These are phyloP conservation scores for Paradoxurus hermaphroditus DNA, from an alignment of 2,113 vertebrate genomes.

Conservation along the genomic window DNA sequence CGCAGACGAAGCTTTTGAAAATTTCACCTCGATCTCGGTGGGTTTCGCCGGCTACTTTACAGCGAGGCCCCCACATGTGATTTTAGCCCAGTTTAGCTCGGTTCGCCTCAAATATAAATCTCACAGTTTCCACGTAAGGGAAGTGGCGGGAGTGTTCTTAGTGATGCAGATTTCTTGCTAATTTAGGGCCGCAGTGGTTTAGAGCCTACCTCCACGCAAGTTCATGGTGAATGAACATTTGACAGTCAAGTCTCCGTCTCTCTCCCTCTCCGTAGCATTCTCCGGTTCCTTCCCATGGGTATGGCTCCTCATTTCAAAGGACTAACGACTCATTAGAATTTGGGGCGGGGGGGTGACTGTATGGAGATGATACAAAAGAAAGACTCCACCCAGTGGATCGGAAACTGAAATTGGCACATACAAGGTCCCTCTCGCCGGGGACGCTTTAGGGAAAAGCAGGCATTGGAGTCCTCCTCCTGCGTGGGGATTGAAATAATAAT, in stretches of 20 bases:
- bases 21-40: conserved; percentile 62
- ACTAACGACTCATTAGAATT: not conserved
- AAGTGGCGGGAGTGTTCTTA: not conserved
- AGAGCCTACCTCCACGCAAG: not conserved
- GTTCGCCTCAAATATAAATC: conserved; percentile 70
- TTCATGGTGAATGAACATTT: conserved; percentile 50
- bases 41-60: conserved; percentile 77
- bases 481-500: not conserved
- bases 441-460: not conserved
- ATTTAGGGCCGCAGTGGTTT: conserved; percentile 51
- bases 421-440: not conserved
- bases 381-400: not conserved
- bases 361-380: not conserved
- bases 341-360: not conserved
- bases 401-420: not conserved
- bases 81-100: conserved; percentile 75
- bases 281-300: not conserved
- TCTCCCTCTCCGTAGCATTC: not conserved
- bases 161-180: conserved; percentile 54
- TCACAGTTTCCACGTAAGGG: conserved; percentile 52
- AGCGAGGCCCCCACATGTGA: conserved; percentile 69
- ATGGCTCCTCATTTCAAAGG: conserved; percentile 8
- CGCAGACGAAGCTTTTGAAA: conserved; percentile 61
- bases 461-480: not conserved
- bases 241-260: not conserved